These are phyloP conservation scores for Cheilosia impressa DNA, from an alignment of 2,888 invertebrate species.

Conservation along the genomic window DNA sequence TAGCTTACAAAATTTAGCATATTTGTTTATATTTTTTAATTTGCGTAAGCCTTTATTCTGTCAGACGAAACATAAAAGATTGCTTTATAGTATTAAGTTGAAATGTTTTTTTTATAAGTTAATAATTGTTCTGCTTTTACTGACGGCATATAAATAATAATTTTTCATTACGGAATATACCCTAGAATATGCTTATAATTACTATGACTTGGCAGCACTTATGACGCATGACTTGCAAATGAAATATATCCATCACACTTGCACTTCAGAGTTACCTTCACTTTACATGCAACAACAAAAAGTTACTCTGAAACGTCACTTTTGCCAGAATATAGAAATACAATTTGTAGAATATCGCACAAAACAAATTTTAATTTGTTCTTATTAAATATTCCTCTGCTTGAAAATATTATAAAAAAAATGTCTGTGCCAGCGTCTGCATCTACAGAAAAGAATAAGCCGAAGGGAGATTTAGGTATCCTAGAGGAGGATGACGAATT, in stretches of 20 bases:
- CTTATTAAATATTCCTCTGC: not conserved
- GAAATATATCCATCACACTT: constrained; percentile 27
- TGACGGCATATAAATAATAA: not conserved
- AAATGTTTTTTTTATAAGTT: no score
- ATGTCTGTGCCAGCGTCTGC: constrained; percentile 2
- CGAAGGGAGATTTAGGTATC: constrained; percentile 94
- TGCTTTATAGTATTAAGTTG: no score
- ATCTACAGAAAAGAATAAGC: constrained; percentile 85
- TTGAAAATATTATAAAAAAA: not conserved
- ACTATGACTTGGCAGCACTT: constrained; percentile 34
- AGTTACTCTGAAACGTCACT: constrained; percentile 7
- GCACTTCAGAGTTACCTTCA: not conserved
- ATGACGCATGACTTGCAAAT: constrained; percentile 28
- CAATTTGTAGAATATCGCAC: not conserved
- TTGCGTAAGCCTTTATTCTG: no score
- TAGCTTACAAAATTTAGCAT: no score
- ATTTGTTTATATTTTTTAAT: no score
- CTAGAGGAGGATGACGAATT: constrained; percentile 99
- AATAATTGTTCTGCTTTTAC: no score
- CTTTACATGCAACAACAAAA: not conserved
- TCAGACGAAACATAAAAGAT: no score
- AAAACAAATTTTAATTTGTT: not conserved
- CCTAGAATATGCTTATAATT: not conserved
- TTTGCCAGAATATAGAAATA: not conserved
- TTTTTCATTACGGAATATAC: no score